Evolutionary conservation across 1,140 invertebrate species (phyloP).

Genomic region (Drosophila tani): DNA sequence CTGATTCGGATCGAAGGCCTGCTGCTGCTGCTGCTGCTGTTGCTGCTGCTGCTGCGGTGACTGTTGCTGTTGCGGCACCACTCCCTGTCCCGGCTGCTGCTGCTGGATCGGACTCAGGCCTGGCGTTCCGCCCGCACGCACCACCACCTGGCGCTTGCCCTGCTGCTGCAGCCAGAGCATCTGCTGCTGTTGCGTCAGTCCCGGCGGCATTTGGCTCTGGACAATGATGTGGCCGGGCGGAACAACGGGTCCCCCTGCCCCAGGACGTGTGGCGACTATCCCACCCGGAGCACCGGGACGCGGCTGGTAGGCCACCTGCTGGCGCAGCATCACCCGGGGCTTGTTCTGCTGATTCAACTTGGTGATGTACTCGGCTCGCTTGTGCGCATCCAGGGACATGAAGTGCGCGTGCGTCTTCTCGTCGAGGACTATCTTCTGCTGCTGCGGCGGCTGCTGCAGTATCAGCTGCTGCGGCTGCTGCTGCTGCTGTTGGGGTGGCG

Average conservation of each 20-base stretch:
- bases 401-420: slow-evolving; percentile 93
- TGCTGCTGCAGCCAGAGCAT: slow-evolving; percentile 90
- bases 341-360: slow-evolving; percentile 89
- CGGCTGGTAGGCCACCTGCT: slow-evolving; percentile 85
- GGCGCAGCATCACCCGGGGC: slow-evolving; percentile 85
- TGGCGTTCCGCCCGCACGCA: slow-evolving; percentile 84
- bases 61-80: slow-evolving; percentile 52
- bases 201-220: slow-evolving; percentile 87
- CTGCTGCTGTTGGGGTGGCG: slow-evolving; percentile 82
- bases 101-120: slow-evolving; percentile 85
- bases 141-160: slow-evolving; percentile 86
- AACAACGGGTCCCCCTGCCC: slow-evolving; percentile 84
- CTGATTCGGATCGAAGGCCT: slow-evolving; percentile 70
- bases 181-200: slow-evolving; percentile 88
- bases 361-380: slow-evolving; percentile 91
- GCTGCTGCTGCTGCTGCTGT: slow-evolving; percentile 55
- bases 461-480: slow-evolving; percentile 84
- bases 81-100: slow-evolving; percentile 41
- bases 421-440: slow-evolving; percentile 91
- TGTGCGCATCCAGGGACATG: slow-evolving; percentile 92
- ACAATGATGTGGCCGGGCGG: slow-evolving; percentile 86
- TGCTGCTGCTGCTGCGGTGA: slow-evolving; percentile 51
- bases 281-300: slow-evolving; percentile 86
- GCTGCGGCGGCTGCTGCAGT: slow-evolving; percentile 84
- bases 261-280: slow-evolving; percentile 86